phyloP scores from a whole-genome alignment of 1,140 invertebrate species.

The Drosophila pallidifrons region DNA sequence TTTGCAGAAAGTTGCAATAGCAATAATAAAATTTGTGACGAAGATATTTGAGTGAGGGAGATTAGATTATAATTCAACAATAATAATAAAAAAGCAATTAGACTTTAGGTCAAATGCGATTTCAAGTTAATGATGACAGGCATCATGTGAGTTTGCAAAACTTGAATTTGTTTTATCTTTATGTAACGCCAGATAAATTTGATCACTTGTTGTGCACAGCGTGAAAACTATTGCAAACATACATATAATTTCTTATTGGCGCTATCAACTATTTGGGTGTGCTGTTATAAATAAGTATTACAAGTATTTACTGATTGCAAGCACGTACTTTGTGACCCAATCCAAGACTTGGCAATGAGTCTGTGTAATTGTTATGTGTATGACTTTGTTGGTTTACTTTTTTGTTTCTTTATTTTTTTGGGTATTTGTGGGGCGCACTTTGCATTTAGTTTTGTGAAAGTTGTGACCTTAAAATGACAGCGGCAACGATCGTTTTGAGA shows the following conservation, averaged over 20 bases:
- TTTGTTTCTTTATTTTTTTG: conserved; percentile 43
- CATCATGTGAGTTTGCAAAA: neutral
- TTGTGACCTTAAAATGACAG: conserved; percentile 62
- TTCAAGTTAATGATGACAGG: too few relatives aligned
- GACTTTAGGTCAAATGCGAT: too few relatives aligned
- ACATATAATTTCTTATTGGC: conserved; percentile 38
- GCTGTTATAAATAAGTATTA: conserved; percentile 15
- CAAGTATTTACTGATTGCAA: conserved; percentile 46
- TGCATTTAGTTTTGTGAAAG: conserved; percentile 73
- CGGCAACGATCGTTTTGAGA: conserved; percentile 38
- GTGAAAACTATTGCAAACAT: conserved; percentile 42
- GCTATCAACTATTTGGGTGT: conserved; percentile 25
- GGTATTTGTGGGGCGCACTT: conserved; percentile 65
- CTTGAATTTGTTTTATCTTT: conserved; percentile 3
- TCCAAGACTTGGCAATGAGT: conserved; percentile 17
- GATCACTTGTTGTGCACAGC: conserved; percentile 31
- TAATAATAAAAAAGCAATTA: too few relatives aligned
- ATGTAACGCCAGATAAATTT: conserved; percentile 6
- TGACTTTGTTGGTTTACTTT: conserved; percentile 20
- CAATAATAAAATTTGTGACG: too few relatives aligned
- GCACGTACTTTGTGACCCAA: conserved; percentile 59
- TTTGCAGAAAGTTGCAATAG: neutral
- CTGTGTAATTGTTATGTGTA: conserved; percentile 43
- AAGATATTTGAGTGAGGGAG: too few relatives aligned
- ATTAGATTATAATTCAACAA: too few relatives aligned